Conservation (phyloP, 2,888 invertebrate genomes). For the Caenorhabditis japonica region DNA sequence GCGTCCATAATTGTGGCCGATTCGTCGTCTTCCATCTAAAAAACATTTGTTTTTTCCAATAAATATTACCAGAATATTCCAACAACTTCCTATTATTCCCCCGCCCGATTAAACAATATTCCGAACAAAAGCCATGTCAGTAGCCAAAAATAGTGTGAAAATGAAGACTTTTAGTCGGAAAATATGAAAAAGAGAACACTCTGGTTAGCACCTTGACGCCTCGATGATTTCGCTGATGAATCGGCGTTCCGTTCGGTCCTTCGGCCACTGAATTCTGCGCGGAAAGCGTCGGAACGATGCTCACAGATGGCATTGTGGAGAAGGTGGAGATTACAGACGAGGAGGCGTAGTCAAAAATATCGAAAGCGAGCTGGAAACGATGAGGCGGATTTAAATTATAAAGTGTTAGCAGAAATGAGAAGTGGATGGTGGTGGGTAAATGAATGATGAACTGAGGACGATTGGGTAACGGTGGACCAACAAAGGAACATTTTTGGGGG, state of each 20-base stretch:
- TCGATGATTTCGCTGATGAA: slow-evolving; percentile 45
- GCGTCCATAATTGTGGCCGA: slow-evolving; percentile 76
- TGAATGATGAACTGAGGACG: no score
- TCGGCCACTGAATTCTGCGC: slow-evolving; percentile 22
- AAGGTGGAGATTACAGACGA: slow-evolving; percentile 58
- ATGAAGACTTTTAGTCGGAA: slow-evolving; percentile 32
- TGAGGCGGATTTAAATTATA: slow-evolving; percentile 19
- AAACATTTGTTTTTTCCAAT: background rate
- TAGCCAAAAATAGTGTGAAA: slow-evolving; percentile 20
- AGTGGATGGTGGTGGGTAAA: no score
- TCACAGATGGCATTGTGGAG: background rate
- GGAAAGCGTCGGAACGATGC: background rate
- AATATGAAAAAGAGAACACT: slow-evolving; percentile 14
- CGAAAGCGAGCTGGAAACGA: slow-evolving; percentile 59
- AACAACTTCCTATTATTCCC: background rate
- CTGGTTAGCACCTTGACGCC: slow-evolving; percentile 35
- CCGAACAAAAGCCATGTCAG: slow-evolving; percentile 46
- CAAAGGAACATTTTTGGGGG: no score
- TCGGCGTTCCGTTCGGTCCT: slow-evolving; percentile 52
- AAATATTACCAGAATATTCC: background rate
- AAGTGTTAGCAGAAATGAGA: slow-evolving; percentile 11
- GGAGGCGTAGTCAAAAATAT: slow-evolving; percentile 65
- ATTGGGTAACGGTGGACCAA: no score
- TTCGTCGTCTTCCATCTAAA: slow-evolving; percentile 76
- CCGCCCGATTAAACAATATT: slow-evolving; percentile 16